Evolutionary conservation across 2,888 invertebrate genomes (phyloP).

Genomic region (Rhagonycha fulva): DNA sequence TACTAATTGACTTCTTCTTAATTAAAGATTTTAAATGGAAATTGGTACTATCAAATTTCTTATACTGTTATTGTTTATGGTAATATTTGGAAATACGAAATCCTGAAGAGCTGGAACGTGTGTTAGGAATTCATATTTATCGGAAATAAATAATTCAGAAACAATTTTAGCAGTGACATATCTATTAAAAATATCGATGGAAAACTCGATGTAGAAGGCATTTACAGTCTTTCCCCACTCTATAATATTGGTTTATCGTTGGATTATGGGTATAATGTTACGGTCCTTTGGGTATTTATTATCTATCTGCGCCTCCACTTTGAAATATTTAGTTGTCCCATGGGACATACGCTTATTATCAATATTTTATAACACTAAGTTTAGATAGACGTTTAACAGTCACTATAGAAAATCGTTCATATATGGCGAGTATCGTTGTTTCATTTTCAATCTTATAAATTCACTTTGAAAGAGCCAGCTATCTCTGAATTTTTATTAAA

Average conservation of each 20-base stretch:
- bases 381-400: slow-evolving; percentile 2
- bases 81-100: not conserved
- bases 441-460: not conserved
- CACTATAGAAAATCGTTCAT: not conserved
- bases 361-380: slow-evolving; percentile 19
- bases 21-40: not conserved
- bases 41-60: not conserved
- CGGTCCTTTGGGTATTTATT: slow-evolving; percentile 23
- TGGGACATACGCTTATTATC: slow-evolving; percentile 23
- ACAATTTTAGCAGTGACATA: slow-evolving; percentile 16
- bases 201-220: slow-evolving; percentile 26
- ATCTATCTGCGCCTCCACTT: slow-evolving; percentile 26
- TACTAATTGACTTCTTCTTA: not conserved
- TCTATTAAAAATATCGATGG: slow-evolving; percentile 23
- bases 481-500: not conserved
- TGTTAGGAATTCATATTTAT: not conserved
- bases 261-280: slow-evolving; percentile 20
- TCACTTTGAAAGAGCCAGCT: not conserved
- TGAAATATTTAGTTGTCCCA: slow-evolving; percentile 19
- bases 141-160: slow-evolving; percentile 23
- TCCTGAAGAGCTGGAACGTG: not conserved
- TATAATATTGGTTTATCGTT: slow-evolving; percentile 25
- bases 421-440: not conserved
- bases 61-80: not conserved
- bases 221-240: slow-evolving; percentile 21